These are phyloP conservation scores for Pterostichus niger DNA, from an alignment of 2,888 invertebrate species.

Conservation along the genomic window DNA sequence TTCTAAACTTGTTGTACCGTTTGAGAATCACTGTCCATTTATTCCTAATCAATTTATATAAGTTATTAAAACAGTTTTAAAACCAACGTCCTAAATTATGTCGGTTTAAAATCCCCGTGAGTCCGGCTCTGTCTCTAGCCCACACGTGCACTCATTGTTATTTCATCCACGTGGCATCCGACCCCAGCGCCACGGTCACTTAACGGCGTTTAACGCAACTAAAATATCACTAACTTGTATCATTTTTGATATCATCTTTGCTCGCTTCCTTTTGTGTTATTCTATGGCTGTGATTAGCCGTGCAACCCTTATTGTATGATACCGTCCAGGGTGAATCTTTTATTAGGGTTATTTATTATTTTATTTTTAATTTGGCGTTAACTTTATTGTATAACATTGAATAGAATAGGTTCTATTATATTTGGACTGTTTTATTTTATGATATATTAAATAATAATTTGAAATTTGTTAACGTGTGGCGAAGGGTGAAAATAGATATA, in stretches of 20 bases:
- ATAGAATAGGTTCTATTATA: too few species aligned
- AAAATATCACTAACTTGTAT: not conserved
- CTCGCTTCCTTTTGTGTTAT: not conserved
- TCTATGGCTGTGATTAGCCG: not conserved
- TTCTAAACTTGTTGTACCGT: too few species aligned
- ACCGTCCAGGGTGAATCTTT: not conserved
- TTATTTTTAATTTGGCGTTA: not conserved
- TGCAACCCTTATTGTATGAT: not conserved
- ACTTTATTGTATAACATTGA: not conserved
- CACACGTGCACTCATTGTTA: not conserved
- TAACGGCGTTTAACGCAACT: slow-evolving; percentile 23
- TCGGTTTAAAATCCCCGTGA: not conserved
- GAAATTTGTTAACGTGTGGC: too few species aligned
- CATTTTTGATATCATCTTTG: not conserved
- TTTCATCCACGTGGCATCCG: not conserved
- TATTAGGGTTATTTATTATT: not conserved
- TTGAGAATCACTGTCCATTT: too few species aligned
- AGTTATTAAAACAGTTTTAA: too few species aligned
- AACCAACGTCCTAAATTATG: too few species aligned
- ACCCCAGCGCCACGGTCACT: slow-evolving; percentile 26
- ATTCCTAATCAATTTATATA: too few species aligned
- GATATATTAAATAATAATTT: too few species aligned
- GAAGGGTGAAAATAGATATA: too few species aligned
- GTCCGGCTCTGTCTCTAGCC: not conserved
- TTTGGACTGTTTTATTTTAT: too few species aligned